Evolutionary conservation across 2,797 vertebrate species (phyloP).

Genomic region (Poecilia picta): DNA sequence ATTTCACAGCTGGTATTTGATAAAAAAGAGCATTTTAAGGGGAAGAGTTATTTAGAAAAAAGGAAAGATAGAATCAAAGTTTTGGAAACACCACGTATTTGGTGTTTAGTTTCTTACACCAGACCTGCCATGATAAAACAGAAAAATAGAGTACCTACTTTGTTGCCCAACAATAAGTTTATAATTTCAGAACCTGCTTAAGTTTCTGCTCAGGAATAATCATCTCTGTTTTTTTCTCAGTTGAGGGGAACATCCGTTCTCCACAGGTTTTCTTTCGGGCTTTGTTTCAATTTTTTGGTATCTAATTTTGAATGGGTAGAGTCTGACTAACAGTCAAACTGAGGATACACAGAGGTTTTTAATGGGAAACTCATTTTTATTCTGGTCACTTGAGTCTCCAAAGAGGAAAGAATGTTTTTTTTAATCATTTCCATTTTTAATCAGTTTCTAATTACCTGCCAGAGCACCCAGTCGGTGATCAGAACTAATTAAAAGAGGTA

Average conservation of each 20-base stretch:
- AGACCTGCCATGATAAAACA: not conserved
- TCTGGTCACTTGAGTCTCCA: constrained; percentile 34
- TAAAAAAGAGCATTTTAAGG: not conserved
- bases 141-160: not conserved
- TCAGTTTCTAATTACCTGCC: constrained; percentile 59
- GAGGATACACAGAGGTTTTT: constrained; percentile 17
- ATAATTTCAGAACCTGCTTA: not conserved
- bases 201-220: not conserved
- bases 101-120: not conserved
- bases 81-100: not conserved
- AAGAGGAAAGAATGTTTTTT: constrained; percentile 41
- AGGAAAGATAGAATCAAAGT: not conserved
- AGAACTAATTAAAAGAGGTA: constrained; percentile 60
- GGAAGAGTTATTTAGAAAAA: not conserved
- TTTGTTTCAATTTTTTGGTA: not conserved
- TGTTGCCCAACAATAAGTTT: not conserved
- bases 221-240: not conserved
- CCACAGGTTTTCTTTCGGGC: not conserved
- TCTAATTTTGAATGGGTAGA: not conserved
- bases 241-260: not conserved
- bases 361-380: constrained; percentile 43
- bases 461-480: constrained; percentile 51
- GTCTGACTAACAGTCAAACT: constrained; percentile 14
- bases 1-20: not conserved
- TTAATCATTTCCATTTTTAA: constrained; percentile 51